phyloP scores from a whole-genome alignment of 2,888 invertebrate genomes.

The Himalopsyche kuldschensis region DNA sequence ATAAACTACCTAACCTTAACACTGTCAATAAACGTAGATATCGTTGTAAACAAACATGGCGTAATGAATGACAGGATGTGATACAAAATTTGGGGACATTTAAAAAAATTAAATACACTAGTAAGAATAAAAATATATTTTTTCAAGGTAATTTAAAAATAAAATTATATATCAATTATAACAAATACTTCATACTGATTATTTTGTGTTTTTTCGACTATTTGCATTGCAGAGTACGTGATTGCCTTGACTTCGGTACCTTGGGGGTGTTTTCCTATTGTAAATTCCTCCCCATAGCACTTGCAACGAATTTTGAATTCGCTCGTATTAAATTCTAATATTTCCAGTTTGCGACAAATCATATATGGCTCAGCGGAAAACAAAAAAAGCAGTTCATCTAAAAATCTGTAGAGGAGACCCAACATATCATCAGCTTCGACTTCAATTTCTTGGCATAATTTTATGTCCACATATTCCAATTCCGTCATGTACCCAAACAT shows the following conservation, averaged over 20 bases:
- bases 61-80: slow-evolving; percentile 35
- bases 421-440: slow-evolving; percentile 88
- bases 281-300: slow-evolving; percentile 93
- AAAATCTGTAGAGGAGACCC: slow-evolving; percentile 85
- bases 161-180: slow-evolving; percentile 88
- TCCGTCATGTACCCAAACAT: slow-evolving; percentile 99
- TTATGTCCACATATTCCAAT: slow-evolving; percentile 78
- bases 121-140: slow-evolving; percentile 2
- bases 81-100: slow-evolving; percentile 10
- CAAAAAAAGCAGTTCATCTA: slow-evolving; percentile 90
- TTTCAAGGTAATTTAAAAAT: slow-evolving; percentile 11
- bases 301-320: slow-evolving; percentile 79
- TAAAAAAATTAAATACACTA: slow-evolving; percentile 7
- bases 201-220: slow-evolving; percentile 71
- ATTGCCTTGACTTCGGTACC: slow-evolving; percentile 99
- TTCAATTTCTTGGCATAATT: slow-evolving; percentile 77
- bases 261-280: slow-evolving; percentile 91
- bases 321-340: slow-evolving; percentile 82
- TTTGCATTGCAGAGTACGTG: slow-evolving; percentile 99
- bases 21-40: slow-evolving; percentile 32
- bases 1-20: slow-evolving; percentile 30
- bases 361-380: slow-evolving; percentile 92
- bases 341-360: slow-evolving; percentile 83
- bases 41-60: slow-evolving; percentile 37
- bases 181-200: slow-evolving; percentile 88